Base-by-base conservation (phyloP, 2,113 vertebrate species). In the Pteruthius melanotis region DNA sequence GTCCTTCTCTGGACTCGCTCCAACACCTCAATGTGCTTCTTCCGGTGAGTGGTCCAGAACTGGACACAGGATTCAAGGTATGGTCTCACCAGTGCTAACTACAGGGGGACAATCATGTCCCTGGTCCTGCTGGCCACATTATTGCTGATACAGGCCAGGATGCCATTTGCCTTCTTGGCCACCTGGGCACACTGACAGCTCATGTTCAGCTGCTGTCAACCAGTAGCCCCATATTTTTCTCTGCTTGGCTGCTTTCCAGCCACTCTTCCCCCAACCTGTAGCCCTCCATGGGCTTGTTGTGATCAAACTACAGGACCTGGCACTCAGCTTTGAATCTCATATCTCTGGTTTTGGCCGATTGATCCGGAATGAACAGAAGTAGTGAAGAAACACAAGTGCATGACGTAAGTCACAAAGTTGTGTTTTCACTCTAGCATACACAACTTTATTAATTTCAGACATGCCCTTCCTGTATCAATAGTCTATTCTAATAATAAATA, bases 321-420 rank as follows among this genome's bases (percentile, higher is more conserved):
- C 14, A 30, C 6, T 9, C 0, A 0, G 18, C 18, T 53, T 47
- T 16, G 7, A 54, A 61, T 76, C 31, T 61, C 3, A 0, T 23
- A 33, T 54, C 30, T 47, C 12, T 69, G n/a, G 17, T 26, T n/a
- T 61, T 60, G n/a, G 26, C 26, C 49, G 56, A 49, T 0, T 27
- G 35, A 49, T 37, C 15, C 63, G n/a, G 17, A 78, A 63, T 33
- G 40, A 42, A 79, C 11, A 76, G 70, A 81, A 61, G 20, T 30
- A 87, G 23, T 33, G 35, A 8, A n/a, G 50, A 71, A 60, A 70
- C 37, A 23, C 20, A 87, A 89, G 85, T 26, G 6, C 14, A 13
- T 54, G 49, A 53, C 2, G 7, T 53, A 71, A 86, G 39, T 70
- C 31, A 68, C 19, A 60, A 64, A 76, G n/a, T 21, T 13, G 1